A percentile compares a stretch with the other conserved stretches of the same genome.
These are phyloP conservation scores for Meloe dianella DNA, from an alignment of 2,888 invertebrate genomes.

Conservation along the genomic window DNA sequence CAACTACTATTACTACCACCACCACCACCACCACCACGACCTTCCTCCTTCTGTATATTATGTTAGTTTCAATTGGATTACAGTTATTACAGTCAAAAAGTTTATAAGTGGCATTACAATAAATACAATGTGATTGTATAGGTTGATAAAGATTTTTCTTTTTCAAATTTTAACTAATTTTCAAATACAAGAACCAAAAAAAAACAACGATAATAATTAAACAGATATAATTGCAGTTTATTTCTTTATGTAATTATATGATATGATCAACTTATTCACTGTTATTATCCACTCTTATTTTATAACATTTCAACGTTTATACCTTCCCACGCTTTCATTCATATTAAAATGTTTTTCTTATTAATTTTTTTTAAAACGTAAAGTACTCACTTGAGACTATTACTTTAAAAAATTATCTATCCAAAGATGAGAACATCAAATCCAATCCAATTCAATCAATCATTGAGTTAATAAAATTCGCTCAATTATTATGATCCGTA, in stretches of 20 bases:
- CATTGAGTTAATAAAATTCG: conserved; percentile 2
- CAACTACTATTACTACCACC: not conserved
- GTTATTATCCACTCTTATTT: conserved; percentile 8
- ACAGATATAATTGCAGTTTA: not conserved
- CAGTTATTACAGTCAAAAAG: not conserved
- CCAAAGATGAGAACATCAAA: not conserved
- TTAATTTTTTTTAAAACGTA: not conserved
- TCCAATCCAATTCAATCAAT: conserved; percentile 3
- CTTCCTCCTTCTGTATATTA: not conserved
- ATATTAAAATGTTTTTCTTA: conserved; percentile 3
- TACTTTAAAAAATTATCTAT: not conserved
- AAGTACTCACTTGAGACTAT: conserved; percentile 12
- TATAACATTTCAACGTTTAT: conserved; percentile 4
- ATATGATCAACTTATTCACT: conserved; percentile 12
- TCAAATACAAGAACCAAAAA: no score
- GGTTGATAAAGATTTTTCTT: no score
- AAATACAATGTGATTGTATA: not conserved
- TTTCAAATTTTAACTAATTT: no score
- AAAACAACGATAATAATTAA: not conserved
- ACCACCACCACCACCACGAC: not conserved
- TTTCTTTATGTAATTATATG: conserved; percentile 6
- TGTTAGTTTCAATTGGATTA: conserved; percentile 11
- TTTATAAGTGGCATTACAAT: not conserved
- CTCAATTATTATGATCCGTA: not conserved
- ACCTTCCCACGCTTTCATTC: conserved; percentile 15